phyloP scores from a whole-genome alignment of 2,888 invertebrate genomes.

The Troilus luridus region DNA sequence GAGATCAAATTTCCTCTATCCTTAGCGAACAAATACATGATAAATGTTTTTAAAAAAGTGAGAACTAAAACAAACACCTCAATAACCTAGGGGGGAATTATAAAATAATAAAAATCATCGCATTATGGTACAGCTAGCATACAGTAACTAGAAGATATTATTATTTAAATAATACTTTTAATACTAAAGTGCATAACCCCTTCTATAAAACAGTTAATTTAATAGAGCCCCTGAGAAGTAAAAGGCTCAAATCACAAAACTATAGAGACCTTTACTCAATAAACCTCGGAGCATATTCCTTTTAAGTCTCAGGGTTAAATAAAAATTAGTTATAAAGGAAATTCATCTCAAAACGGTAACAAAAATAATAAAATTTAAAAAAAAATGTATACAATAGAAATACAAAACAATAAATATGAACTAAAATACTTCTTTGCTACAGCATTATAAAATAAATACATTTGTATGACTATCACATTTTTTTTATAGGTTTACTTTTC shows the following conservation, averaged over 20 bases:
- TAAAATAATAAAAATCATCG: background rate
- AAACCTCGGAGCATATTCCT: background rate
- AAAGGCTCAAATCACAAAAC: background rate
- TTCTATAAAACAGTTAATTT: background rate
- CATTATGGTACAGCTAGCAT: background rate
- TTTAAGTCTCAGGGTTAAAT: background rate
- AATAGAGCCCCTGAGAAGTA: background rate
- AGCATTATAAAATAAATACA: constrained; percentile 34
- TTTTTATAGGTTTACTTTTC: constrained; percentile 8
- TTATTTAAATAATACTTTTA: constrained; percentile 31
- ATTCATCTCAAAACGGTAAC: background rate
- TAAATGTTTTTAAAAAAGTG: background rate
- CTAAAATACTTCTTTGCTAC: background rate
- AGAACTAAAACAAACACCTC: background rate
- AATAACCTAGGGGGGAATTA: background rate
- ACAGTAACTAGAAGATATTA: background rate
- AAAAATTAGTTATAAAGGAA: background rate
- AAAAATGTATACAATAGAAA: background rate
- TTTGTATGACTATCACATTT: constrained; percentile 18
- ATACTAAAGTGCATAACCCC: background rate
- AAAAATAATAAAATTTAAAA: background rate
- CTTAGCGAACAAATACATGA: background rate
- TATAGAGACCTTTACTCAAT: background rate
- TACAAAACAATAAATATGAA: background rate
- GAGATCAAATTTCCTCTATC: constrained; percentile 38